Base-by-base conservation (phyloP, 2,797 vertebrate genomes). In the Oryzias dopingdopingensis region DNA sequence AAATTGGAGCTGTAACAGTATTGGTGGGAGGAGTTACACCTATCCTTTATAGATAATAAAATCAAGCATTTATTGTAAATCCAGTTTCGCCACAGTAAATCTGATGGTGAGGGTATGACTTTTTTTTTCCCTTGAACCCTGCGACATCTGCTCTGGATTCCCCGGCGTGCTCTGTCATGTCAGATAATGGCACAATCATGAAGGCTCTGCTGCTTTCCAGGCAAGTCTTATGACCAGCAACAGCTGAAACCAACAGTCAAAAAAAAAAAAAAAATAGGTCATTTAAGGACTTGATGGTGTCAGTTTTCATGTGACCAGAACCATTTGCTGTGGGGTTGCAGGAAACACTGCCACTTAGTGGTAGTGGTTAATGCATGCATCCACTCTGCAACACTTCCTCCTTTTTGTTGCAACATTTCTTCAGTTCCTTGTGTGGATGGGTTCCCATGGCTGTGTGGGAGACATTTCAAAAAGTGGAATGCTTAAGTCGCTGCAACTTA, bases 271-370 rank as follows among this genome's bases (percentile, higher is more conserved):
- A 55, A 32, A 2, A 1, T 0, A 42, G 64, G 57, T 72, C 42
- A 46, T 54, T 0, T 63, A 6, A 74, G 79, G 78, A 85, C 74
- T n/a, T 12, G 0, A 45, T 62, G 59, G 52, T 74, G 59, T 81
- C 77, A 57, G 52, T 45, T 80, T 80, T 70, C 79, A 71, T 15
- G n/a, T 0, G 4, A 23, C 1, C 47, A 29, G 50, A 43, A 41
- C 17, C 17, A 16, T 37, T 18, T 4, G 44, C 0, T 24, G 4
- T 5, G 16, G 0, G 6, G 29, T 17, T 24, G 2, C 14, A 51
- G 52, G 18, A 42, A 32, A 65, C 6, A 1, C 23, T 43, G 61
- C 80, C 84, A 24, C 54, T 82, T 81, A 14, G 48, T 77, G 82
- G 24, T 6, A 15, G 0, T 1, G 16, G 52, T 14, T 3, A 10